Evolutionary conservation across 2,888 invertebrate species (phyloP).

Genomic region (Clusia tigrina): DNA sequence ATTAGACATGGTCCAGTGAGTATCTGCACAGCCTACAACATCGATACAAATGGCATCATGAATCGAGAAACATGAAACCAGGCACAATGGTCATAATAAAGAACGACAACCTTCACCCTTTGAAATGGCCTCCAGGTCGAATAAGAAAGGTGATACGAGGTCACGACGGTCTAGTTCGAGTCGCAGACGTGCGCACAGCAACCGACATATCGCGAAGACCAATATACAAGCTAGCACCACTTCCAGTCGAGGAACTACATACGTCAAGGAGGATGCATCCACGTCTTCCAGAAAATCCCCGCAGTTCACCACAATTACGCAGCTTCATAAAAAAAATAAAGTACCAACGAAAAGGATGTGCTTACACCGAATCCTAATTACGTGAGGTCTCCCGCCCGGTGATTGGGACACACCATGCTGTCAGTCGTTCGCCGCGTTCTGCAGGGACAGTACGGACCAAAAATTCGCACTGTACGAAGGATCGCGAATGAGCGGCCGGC

Average conservation of each 20-base stretch:
- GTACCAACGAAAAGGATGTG: too few species aligned
- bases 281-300: too few species aligned
- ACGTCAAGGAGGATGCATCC: too few species aligned
- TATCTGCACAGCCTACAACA: constrained; percentile 2
- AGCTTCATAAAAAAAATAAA: too few species aligned
- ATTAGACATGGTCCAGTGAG: constrained; percentile 16
- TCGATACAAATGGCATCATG: constrained; percentile 27
- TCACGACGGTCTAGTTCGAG: constrained; percentile 17
- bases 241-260: constrained; percentile 8
- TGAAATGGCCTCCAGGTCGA: constrained; percentile 23
- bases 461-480: too few species aligned
- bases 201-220: constrained; percentile 14
- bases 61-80: constrained; percentile 9
- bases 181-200: constrained; percentile 21
- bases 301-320: too few species aligned
- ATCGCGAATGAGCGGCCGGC: too few species aligned
- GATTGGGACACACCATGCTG: too few species aligned
- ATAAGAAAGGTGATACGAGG: constrained; percentile 17
- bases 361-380: too few species aligned
- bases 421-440: too few species aligned
- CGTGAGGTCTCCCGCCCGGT: too few species aligned
- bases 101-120: constrained; percentile 21
- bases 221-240: constrained; percentile 22
- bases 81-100: constrained; percentile 18
- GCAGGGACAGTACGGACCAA: too few species aligned